Evolutionary conservation across 2,113 vertebrate species (phyloP).

Genomic region (Prunella fulvescens): DNA sequence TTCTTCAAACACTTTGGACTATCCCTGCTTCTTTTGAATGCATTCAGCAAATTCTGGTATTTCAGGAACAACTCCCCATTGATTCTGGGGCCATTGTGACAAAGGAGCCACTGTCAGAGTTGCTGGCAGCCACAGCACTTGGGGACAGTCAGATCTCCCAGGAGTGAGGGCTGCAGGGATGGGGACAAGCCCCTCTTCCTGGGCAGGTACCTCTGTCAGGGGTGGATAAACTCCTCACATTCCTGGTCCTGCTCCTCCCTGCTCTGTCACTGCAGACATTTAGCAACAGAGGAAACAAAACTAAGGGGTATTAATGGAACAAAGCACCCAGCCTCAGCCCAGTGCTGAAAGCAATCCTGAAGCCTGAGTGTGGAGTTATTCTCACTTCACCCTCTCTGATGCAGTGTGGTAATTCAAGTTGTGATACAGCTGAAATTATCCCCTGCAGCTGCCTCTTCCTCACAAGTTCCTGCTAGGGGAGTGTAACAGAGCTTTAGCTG

Average conservation of each 20-base stretch:
- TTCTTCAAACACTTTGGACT: neutral
- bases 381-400: neutral
- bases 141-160: rapidly evolving
- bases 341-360: neutral
- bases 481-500: neutral
- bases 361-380: neutral
- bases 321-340: neutral
- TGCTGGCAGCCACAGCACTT: neutral
- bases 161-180: neutral
- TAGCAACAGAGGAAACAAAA: neutral
- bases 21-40: neutral
- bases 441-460: neutral
- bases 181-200: neutral
- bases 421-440: neutral
- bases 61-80: neutral
- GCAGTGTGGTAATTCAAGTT: neutral
- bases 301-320: neutral
- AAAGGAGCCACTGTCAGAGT: neutral
- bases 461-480: neutral
- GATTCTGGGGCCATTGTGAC: neutral
- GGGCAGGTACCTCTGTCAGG: neutral
- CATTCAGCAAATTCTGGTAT: neutral
- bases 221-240: rapidly evolving
- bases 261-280: neutral
- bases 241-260: neutral